Conservation (phyloP, 1,140 invertebrate genomes). For the Drosophila quadrilineata region DNA sequence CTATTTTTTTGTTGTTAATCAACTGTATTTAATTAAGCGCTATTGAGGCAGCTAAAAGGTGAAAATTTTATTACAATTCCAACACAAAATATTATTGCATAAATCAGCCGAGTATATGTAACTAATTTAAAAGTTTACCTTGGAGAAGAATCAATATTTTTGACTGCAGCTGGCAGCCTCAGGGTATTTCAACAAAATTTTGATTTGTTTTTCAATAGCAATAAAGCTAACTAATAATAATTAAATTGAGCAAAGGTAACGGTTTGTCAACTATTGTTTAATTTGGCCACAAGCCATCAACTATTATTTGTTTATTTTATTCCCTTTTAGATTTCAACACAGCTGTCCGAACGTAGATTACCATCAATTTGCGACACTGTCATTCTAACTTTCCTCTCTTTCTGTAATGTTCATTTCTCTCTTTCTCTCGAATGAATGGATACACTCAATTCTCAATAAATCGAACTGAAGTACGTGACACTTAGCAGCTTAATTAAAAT, state of each 20-base stretch:
- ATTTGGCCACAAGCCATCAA: constrained; percentile 18
- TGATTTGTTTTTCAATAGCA: background rate
- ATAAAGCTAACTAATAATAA: constrained; percentile 47
- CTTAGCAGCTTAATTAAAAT: constrained; percentile 71
- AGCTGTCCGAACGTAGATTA: constrained; percentile 32
- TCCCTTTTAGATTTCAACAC: background rate
- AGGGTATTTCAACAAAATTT: constrained; percentile 43
- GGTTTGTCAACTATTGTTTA: too few relatives aligned
- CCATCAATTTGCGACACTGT: too few relatives aligned
- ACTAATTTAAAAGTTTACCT: constrained; percentile 55
- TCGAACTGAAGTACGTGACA: constrained; percentile 65
- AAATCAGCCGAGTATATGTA: too few relatives aligned
- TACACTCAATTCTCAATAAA: constrained; percentile 64
- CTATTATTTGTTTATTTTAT: constrained; percentile 9
- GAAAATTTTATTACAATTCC: constrained; percentile 29
- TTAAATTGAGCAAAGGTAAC: constrained; percentile 17
- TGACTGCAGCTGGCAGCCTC: too few relatives aligned
- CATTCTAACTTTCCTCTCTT: too few relatives aligned
- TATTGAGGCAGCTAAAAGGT: background rate
- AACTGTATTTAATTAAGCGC: constrained; percentile 51
- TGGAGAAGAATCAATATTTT: too few relatives aligned
- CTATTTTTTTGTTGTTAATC: constrained; percentile 16
- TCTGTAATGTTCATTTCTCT: too few relatives aligned
- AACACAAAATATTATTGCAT: constrained; percentile 54
- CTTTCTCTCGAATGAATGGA: too few relatives aligned